Evolutionary conservation across 2,113 vertebrate genomes (phyloP), one percentile per base, ranked within the genome.

Genomic region (Megaleporinus macrocephalus): DNA sequence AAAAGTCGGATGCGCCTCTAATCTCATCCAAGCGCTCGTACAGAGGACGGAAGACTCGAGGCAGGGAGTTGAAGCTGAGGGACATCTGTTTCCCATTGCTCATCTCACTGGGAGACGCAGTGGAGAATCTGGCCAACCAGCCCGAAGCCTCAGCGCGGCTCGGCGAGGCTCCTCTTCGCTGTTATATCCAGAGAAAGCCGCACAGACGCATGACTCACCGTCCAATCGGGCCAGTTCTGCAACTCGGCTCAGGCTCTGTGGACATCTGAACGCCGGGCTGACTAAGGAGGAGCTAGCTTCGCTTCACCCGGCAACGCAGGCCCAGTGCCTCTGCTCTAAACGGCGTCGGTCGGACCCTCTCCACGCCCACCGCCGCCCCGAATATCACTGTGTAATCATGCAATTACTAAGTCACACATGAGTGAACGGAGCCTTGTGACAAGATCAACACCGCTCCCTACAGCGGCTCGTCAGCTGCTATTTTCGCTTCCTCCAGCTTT

Each of bases 41-140:
- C 61, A 41, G 44, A 78, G 36, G 81, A 73, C 78, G 82, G 57
- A 62, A 66, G 70, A 44, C n/a, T 49, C 1, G 70, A 65, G 29
- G 76, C 33, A 75, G 69, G 62, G 24, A 73, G 66, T 61, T 20
- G 41, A 57, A 79, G 68, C 68, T 24, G 51, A 49, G 75, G 70
- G 78, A 86, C 86, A 86, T 87, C 82, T 89, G 87, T 84, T 87
- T 89, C 84, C 83, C 72, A 85, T 86, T 86, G 82, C 66, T 69
- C 73, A 87, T 75, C 72, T 63, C 78, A 73, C 74, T 76, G 30
- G 36, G 66, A 86, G 72, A 84, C 82, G 84, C 80, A 79, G 84
- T 80, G 65, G 26, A 84, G 78, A 53, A 73, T 84, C 73, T 82
- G 59, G 76, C 78, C 79, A 27, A 62, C 49, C 55, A 26, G 57